Base-by-base conservation (phyloP, 2,888 invertebrate species). In the Callosobruchus maculatus region DNA sequence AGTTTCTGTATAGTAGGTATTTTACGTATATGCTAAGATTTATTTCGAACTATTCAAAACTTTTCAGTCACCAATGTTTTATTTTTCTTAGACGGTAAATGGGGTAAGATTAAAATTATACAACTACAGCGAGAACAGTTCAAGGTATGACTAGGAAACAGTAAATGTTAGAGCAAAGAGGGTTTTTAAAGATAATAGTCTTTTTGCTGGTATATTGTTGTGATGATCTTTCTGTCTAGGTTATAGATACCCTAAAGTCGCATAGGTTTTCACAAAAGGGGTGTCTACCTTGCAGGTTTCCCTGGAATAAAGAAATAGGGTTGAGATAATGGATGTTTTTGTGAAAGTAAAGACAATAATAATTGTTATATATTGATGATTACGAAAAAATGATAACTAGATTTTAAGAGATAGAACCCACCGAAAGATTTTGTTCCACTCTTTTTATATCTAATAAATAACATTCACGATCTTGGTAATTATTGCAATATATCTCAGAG, bases 221-320 rank as follows among this genome's bases (percentile, higher is more conserved):
- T 70, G 70, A 70, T 26, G 49, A 49, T 7, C 13, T 49, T 49
- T 49, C 49, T 49, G 49, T 49, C 49, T 49, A 49, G 49, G 49
- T 93, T 94, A 96, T 90, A 96, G 93, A 88, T 96, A 96, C 88
- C 96, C 96, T 88, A 96, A 92, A 83, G 96, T 96, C 87, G 96
- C 95, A 88, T 96, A 96, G 86, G 96, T 96, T 92, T 96, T 96
- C 89, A 95, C 95, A 90, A 96, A 96, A 86, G 96, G 94, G 87
- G 93, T 92, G 88, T 96, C 95, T 89, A 93, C 93, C 88, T 93
- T 93, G 89, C 94, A 94, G 88, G 92, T 92, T 88, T 93, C 95
- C 90, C 95, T 95, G 92, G 82, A 90, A 91, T 88, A 49, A 18
- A 49, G 85, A 88, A 87, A 87, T 30, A 67, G 49, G 49, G 49